These are phyloP conservation scores for Hyles euphorbiae DNA, from an alignment of 1,140 invertebrate species.

Conservation along the genomic window DNA sequence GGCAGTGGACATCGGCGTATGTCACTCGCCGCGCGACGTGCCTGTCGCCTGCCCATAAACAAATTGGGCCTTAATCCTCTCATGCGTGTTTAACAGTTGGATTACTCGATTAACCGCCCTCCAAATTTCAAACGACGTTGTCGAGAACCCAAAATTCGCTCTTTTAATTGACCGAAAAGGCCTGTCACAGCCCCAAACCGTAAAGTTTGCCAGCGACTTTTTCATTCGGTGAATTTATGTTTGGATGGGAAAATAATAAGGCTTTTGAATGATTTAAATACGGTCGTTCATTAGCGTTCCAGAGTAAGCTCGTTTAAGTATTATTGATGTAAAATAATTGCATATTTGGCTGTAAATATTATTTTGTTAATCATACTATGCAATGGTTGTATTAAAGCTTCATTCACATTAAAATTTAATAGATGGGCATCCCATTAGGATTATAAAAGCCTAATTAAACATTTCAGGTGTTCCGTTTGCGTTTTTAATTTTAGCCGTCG, in stretches of 20 bases:
- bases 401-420: no score
- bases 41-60: conserved; percentile 25
- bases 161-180: conserved; percentile 29
- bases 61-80: conserved; percentile 38
- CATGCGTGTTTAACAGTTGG: conserved; percentile 43
- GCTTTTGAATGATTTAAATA: conserved; percentile 4
- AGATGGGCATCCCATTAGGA: no score
- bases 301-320: no score
- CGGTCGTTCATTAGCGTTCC: background rate
- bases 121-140: conserved; percentile 25
- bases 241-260: conserved; percentile 14
- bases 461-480: no score
- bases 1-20: conserved; percentile 5
- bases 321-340: no score
- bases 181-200: conserved; percentile 19
- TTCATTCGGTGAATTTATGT: conserved; percentile 21
- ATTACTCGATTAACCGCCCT: conserved; percentile 37
- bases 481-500: no score
- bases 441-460: no score
- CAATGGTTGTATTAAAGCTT: no score
- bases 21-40: conserved; percentile 17
- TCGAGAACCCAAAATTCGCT: conserved; percentile 26
- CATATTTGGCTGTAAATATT: no score
- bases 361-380: no score
- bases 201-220: conserved; percentile 20